Evolutionary conservation across 1,140 invertebrate genomes (phyloP), one percentile per base, ranked within the genome.

Genomic region (Batillaria attramentaria): DNA sequence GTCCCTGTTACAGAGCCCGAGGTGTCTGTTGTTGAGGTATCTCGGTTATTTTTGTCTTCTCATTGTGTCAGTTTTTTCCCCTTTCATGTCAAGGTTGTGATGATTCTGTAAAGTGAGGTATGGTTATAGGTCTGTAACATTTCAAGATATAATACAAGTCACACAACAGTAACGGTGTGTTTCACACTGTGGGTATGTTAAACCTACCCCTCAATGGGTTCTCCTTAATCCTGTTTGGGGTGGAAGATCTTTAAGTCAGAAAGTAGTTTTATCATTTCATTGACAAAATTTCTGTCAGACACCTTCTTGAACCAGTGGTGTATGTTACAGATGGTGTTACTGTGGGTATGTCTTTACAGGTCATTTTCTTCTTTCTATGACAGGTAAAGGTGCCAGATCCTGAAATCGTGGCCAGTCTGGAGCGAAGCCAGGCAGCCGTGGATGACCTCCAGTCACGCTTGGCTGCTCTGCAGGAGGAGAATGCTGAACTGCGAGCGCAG

Each of bases 381-480:
- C 39, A 87, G 87, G 84, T 89, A 13, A 85, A 79, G 75, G 88
- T 90, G 8, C 85, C 87, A 70, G 89, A 90, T 72, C 87, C 85
- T 50, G 75, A 57, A 5, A 76, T 87, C n/a, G 69, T 85, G 35
- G 78, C 77, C 33, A 78, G 80, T 43, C 77, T 88, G n/a, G 82
- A 88, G 78, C 75, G 77, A 35, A 76, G 81, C 18, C 85, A 86
- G 62, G 78, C 60, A 37, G 83, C 86, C 37, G 76, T 87, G 16
- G 77, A 78, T 33, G 80, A 79, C 16, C 72, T 87, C 2, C 80
- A 72, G 42, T 76, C 66, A 28, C 80, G 87, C 70, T 75, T 87
- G 2, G 46, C 83, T 10, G 82, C 42, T 39, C 57, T 86, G 37
- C 81, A 84, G 39, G 75, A 83, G 57, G 84, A 88, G 41, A 86